These are phyloP conservation scores for Scaptomyza pallida DNA, from an alignment of 1,140 invertebrate species.

Conservation along the genomic window DNA sequence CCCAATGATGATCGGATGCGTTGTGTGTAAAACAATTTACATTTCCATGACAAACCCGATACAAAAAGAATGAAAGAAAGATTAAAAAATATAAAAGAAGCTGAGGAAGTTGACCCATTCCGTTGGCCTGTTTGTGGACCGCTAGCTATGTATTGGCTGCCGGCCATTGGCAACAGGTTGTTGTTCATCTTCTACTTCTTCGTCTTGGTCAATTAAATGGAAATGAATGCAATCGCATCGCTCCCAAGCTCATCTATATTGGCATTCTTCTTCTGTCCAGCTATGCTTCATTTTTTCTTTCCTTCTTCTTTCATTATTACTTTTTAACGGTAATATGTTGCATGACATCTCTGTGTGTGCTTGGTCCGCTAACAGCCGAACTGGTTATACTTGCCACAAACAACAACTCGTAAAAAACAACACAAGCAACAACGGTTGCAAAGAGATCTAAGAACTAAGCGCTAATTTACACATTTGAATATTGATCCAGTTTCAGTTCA, in stretches of 20 bases:
- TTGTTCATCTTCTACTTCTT: too few species aligned
- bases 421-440: background rate
- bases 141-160: too few species aligned
- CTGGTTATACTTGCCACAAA: constrained; percentile 47
- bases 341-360: constrained; percentile 60
- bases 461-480: constrained; percentile 30
- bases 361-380: constrained; percentile 65
- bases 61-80: background rate
- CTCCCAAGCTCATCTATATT: constrained; percentile 27
- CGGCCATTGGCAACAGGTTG: constrained; percentile 7
- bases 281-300: constrained; percentile 5
- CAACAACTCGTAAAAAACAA: background rate
- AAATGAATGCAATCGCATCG: constrained; percentile 66
- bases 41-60: constrained; percentile 28
- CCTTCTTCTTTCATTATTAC: constrained; percentile 56
- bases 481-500: constrained; percentile 18
- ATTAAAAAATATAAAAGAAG: background rate
- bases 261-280: constrained; percentile 55
- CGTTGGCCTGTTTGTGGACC: constrained; percentile 51
- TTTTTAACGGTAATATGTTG: constrained; percentile 74
- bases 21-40: constrained; percentile 53
- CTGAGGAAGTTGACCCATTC: constrained; percentile 56
- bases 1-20: constrained; percentile 2
- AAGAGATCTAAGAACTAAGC: background rate
- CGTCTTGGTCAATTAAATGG: constrained; percentile 69